A percentile compares a stretch with the other conserved stretches of the same genome.
Evolutionary conservation across 2,888 invertebrate species (phyloP).

Genomic region (Pycnomerus fuliginosus): DNA sequence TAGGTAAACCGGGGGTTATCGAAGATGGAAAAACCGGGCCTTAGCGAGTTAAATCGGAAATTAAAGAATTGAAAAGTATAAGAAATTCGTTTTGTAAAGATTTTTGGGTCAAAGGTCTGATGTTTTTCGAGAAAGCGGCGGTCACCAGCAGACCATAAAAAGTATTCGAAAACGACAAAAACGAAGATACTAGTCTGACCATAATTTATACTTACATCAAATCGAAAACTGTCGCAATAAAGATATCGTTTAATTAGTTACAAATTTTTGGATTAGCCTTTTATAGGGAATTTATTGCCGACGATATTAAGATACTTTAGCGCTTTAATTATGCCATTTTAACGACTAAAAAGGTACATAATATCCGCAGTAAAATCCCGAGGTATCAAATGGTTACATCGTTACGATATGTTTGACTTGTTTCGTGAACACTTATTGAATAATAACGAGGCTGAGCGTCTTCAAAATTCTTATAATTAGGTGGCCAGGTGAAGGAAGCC

Average conservation of each 20-base stretch:
- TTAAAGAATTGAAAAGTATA: no score
- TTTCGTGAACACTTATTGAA: slow-evolving; percentile 27
- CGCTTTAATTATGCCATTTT: slow-evolving; percentile 27
- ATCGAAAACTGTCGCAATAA: slow-evolving; percentile 10
- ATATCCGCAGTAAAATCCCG: slow-evolving; percentile 28
- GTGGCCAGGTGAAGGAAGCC: slow-evolving; percentile 29
- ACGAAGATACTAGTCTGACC: no score
- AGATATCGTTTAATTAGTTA: slow-evolving; percentile 22
- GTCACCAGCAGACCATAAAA: no score
- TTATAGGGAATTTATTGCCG: slow-evolving; percentile 13
- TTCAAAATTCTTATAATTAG: slow-evolving; percentile 26
- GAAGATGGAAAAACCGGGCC: no score
- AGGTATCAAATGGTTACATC: slow-evolving; percentile 27
- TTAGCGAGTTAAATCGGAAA: no score
- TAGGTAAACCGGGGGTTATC: no score
- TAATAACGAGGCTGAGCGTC: slow-evolving; percentile 26
- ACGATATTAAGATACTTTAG: slow-evolving; percentile 17
- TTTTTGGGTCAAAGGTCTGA: no score
- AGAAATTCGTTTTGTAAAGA: no score
- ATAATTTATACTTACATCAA: no score
- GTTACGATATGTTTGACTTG: slow-evolving; percentile 24
- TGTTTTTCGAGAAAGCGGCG: no score
- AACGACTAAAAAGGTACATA: slow-evolving; percentile 24
- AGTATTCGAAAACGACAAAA: no score
- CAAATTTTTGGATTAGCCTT: slow-evolving; percentile 20